These are phyloP conservation scores for Pantherophis alleghaniensis DNA, from an alignment of 2,797 vertebrate genomes.

Conservation along the genomic window DNA sequence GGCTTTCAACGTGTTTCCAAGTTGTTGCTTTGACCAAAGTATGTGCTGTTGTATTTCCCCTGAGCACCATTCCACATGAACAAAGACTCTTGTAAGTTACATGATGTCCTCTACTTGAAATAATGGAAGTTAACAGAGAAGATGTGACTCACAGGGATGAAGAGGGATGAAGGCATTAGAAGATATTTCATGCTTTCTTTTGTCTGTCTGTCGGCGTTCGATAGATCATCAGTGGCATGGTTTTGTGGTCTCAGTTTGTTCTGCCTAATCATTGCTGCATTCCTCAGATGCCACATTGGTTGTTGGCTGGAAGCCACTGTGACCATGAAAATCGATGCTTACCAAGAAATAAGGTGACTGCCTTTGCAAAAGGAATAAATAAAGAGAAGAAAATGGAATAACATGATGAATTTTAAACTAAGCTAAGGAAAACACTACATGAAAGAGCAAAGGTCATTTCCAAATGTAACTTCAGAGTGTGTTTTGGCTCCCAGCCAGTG, in stretches of 20 bases:
- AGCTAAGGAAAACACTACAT: constrained; percentile 63
- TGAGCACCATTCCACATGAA: constrained; percentile 19
- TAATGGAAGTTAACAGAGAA: constrained; percentile 44
- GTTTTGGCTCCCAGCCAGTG: constrained; percentile 58
- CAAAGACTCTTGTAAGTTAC: neutral
- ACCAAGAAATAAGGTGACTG: constrained; percentile 31
- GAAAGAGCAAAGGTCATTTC: constrained; percentile 60
- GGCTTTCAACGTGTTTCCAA: constrained; percentile 32
- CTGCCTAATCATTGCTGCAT: constrained; percentile 48
- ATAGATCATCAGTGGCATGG: constrained; percentile 53
- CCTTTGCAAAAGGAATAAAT: neutral
- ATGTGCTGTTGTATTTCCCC: constrained; percentile 28
- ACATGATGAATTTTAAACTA: constrained; percentile 62
- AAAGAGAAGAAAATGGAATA: constrained; percentile 7
- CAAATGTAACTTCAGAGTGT: constrained; percentile 61
- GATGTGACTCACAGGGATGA: constrained; percentile 34
- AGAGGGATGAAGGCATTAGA: constrained; percentile 27
- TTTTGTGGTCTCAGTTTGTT: constrained; percentile 24
- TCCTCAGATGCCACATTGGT: constrained; percentile 59
- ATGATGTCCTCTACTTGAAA: constrained; percentile 45
- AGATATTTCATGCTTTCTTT: constrained; percentile 54
- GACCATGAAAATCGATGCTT: constrained; percentile 42
- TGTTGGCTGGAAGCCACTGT: constrained; percentile 40
- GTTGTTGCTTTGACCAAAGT: constrained; percentile 11
- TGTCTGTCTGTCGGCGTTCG: constrained; percentile 47